These are phyloP conservation scores for Lepeophtheirus salmonis DNA, from an alignment of 1,140 invertebrate species.

Conservation along the genomic window DNA sequence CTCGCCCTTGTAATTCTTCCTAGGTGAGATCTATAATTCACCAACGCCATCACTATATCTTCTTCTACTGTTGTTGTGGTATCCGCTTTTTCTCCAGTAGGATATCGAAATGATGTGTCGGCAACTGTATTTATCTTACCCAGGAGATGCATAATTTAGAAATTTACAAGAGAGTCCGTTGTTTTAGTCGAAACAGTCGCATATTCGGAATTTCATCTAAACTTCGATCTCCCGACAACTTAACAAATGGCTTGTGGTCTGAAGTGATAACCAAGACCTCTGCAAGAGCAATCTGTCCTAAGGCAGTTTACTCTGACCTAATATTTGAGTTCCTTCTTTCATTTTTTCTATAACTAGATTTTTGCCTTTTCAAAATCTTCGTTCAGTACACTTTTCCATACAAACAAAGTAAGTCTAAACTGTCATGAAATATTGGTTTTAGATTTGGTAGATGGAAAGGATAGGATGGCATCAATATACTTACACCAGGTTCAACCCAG, in stretches of 20 bases:
- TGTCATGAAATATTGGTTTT: neutral
- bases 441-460: neutral
- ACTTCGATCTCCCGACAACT: constrained; percentile 3
- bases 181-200: constrained; percentile 4
- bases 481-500: neutral
- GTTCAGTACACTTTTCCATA: neutral
- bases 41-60: too few relatives aligned
- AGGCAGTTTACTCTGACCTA: neutral
- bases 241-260: constrained; percentile 17
- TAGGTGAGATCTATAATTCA: too few relatives aligned
- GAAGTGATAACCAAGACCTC: constrained; percentile 18
- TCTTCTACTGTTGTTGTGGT: too few relatives aligned
- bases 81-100: too few relatives aligned
- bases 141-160: too few relatives aligned
- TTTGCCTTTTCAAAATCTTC: neutral
- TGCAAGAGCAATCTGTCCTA: neutral
- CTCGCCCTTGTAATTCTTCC: too few relatives aligned
- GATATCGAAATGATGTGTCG: too few relatives aligned
- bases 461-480: neutral
- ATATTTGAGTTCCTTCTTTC: neutral
- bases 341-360: neutral
- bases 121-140: neutral
- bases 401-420: neutral
- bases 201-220: constrained; percentile 11
- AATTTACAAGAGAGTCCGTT: too few relatives aligned